Evolutionary conservation across 2,797 vertebrate species (phyloP), one percentile per base, ranked within the genome.

Genomic region (Macropus fuliginosus): DNA sequence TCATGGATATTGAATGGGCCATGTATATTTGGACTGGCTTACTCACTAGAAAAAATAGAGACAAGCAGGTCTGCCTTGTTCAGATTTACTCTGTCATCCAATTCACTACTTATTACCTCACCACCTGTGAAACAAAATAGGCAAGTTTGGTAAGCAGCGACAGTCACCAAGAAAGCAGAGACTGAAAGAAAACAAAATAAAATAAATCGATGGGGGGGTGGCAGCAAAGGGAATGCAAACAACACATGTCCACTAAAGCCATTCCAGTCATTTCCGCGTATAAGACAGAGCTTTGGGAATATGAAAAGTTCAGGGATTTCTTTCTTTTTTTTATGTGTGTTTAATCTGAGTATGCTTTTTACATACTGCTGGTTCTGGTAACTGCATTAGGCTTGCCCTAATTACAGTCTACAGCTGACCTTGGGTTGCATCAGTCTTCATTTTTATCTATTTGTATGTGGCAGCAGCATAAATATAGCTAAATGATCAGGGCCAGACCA

Each of bases 331-430:
- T 16, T 62, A 2, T 91, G 1, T 94, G 95, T 95, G 89, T 52
- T 21, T 74, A 92, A 92, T 94, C 74, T 87, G 46, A 95, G 52
- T 94, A 56, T 91, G 89, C 96, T 97, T 97, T 96, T 94, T 90
- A 92, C 28, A 94, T 62, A 90, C 92, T 94, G 92, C 57, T 54
- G 93, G 98, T 98, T 98, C 95, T 98, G 96, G 94, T 97, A 98
- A 97, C 52, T 96, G 54, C 95, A 97, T 98, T 98, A 97, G 55
- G 93, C 96, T 95, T 54, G 21, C 92, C 66, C 40, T 96, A 66
- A 96, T 98, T 98, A 96, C 57, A 98, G 94, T 40, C 29, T 94
- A 28, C 34, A 66, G 31, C 92, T 54, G 89, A 95, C 74, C 54
- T 91, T 57, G 74, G 55, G 59, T 91, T 94, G 21, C 57, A 94